A percentile compares a stretch with the other conserved stretches of the same genome.
Evolutionary conservation across 2,888 invertebrate species (phyloP).

Genomic region (Parnassius apollo): DNA sequence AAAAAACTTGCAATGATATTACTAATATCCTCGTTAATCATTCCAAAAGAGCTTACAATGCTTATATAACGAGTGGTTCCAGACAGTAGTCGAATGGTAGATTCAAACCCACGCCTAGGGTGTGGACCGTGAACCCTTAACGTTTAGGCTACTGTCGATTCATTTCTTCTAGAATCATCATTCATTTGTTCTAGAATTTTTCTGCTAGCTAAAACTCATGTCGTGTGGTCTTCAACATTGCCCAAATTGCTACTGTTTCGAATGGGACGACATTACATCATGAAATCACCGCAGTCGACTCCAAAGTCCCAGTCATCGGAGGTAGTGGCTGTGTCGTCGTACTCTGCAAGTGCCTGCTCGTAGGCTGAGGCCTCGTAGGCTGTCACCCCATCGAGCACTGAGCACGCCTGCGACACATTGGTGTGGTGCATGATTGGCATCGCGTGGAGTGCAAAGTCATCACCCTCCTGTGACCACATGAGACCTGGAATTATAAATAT

Average conservation of each 20-base stretch:
- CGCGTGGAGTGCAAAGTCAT: slow-evolving; percentile 84
- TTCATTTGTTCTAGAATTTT: not conserved
- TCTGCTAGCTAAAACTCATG: not conserved
- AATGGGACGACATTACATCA: slow-evolving; percentile 73
- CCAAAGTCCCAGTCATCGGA: slow-evolving; percentile 86
- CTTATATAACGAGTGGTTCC: too few species aligned
- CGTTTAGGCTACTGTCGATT: not conserved
- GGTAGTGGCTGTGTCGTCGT: slow-evolving; percentile 75
- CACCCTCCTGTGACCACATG: slow-evolving; percentile 85
- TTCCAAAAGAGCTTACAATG: too few species aligned
- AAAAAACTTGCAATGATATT: too few species aligned
- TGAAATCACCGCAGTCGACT: slow-evolving; percentile 87
- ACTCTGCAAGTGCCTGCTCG: slow-evolving; percentile 82
- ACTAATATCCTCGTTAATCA: too few species aligned
- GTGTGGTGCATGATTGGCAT: slow-evolving; percentile 84
- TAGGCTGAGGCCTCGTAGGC: slow-evolving; percentile 82
- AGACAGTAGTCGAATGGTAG: too few species aligned
- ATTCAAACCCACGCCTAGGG: too few species aligned
- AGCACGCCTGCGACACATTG: slow-evolving; percentile 82
- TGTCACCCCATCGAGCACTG: slow-evolving; percentile 79
- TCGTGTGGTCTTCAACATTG: not conserved
- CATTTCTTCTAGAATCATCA: not conserved
- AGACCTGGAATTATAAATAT: slow-evolving; percentile 64
- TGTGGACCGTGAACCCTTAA: too few species aligned
- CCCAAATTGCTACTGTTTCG: not conserved